phyloP scores from a whole-genome alignment of 2,797 vertebrate species.

The Parauchenoglanis punctatus region DNA sequence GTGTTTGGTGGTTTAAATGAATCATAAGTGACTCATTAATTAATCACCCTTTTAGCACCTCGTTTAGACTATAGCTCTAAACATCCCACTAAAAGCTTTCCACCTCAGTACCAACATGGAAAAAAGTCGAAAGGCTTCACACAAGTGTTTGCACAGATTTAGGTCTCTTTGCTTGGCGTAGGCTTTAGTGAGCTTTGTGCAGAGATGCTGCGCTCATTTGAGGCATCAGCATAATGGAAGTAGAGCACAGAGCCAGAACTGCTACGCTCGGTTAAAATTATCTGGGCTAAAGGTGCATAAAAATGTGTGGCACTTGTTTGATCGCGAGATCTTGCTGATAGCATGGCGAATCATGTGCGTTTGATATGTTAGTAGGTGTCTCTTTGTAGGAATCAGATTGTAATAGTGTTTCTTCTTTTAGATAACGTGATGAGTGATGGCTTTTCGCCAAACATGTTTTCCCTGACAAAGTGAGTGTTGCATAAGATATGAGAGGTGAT shows the following conservation, averaged over 20 bases:
- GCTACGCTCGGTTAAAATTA: slow-evolving; percentile 52
- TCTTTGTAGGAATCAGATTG: not conserved
- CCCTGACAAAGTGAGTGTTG: slow-evolving; percentile 43
- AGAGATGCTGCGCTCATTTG: slow-evolving; percentile 47
- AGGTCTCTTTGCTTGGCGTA: slow-evolving; percentile 16
- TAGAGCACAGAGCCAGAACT: slow-evolving; percentile 56
- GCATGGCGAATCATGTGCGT: slow-evolving; percentile 30
- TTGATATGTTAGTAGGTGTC: slow-evolving; percentile 29
- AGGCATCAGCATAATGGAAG: slow-evolving; percentile 58
- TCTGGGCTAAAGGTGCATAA: slow-evolving; percentile 53
- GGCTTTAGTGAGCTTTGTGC: slow-evolving; percentile 40
- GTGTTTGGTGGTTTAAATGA: not conserved
- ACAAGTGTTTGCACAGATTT: slow-evolving; percentile 29
- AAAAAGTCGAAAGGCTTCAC: slow-evolving; percentile 17
- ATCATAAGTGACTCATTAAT: slow-evolving; percentile 22
- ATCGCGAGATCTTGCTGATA: slow-evolving; percentile 45
- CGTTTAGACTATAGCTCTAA: not conserved
- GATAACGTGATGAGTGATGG: slow-evolving; percentile 28
- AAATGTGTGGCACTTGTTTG: slow-evolving; percentile 43
- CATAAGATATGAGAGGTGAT: slow-evolving; percentile 48
- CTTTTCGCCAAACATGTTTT: slow-evolving; percentile 42
- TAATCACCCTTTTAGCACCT: slow-evolving; percentile 12
- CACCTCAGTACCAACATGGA: not conserved
- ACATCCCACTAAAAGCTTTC: not conserved
- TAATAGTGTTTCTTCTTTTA: not conserved